Percentiles rank a stretch among this genome's conserved stretches.
These are phyloP conservation scores for Lomographa bimaculata DNA, from an alignment of 2,888 invertebrate genomes.

Conservation along the genomic window DNA sequence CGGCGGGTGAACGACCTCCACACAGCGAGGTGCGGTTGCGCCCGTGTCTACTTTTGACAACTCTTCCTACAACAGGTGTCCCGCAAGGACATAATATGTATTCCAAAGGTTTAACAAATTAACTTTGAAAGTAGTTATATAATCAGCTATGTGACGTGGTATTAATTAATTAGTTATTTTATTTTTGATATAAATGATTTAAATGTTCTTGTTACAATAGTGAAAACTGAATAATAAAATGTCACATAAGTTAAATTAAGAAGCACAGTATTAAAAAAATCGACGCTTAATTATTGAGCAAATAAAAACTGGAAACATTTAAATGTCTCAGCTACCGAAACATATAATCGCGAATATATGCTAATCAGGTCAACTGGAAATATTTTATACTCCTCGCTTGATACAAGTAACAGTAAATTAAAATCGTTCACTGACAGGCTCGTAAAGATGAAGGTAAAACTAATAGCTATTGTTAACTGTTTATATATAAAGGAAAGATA, in stretches of 20 bases:
- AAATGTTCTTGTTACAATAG: too few relatives aligned
- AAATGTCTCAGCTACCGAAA: constrained; percentile 15
- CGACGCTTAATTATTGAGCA: constrained; percentile 8
- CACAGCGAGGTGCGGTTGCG: constrained; percentile 50
- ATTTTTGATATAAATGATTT: too few relatives aligned
- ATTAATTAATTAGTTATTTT: too few relatives aligned
- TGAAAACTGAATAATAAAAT: too few relatives aligned
- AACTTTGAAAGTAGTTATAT: too few relatives aligned
- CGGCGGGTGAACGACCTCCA: constrained; percentile 62
- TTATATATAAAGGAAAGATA: constrained; percentile 49
- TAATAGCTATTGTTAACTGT: constrained; percentile 35
- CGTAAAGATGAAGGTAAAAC: constrained; percentile 36
- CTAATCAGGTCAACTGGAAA: constrained; percentile 14
- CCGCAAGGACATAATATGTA: constrained; percentile 20
- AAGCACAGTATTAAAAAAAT: constrained; percentile 7
- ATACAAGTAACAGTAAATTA: constrained; percentile 26
- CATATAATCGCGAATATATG: constrained; percentile 12
- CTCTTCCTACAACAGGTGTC: constrained; percentile 57
- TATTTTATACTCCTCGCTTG: constrained; percentile 11
- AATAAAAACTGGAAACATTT: constrained; percentile 6
- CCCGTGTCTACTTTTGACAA: constrained; percentile 59
- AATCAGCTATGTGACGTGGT: too few relatives aligned
- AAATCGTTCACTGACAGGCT: constrained; percentile 33
- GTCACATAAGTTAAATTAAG: too few relatives aligned
- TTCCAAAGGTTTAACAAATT: too few relatives aligned